Base-by-base conservation (phyloP, 2,113 vertebrate genomes). In the Takifugu bimaculatus region DNA sequence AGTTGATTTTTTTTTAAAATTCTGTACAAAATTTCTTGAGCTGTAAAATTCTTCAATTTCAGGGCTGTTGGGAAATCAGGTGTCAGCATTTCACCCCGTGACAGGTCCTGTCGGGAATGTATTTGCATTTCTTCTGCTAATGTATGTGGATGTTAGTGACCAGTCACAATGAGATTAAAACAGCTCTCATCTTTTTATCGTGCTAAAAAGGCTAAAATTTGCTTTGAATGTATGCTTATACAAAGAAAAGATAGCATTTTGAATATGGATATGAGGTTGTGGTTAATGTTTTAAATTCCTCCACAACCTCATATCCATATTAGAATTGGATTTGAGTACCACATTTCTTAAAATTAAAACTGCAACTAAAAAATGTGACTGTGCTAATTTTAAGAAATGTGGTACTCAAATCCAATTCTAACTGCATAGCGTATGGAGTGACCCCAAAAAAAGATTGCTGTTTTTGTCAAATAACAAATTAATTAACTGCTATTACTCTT, bases 31-130 rank as follows among this genome's bases (percentile, higher is more conserved):
- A 27, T 52, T 26, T 43, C 63, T 63, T 65, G 35, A 45, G 67
- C 50, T 26, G 49, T 60, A 68, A 29, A 12, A 48, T 49, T 60
- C 57, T 63, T 63, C 56, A 47, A 65, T 69, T 47, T 65, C 29
- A 58, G 48, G 59, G 57, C 59, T 1, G 47, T 72, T 51, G 68
- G 57, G 62, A 53, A 54, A 26, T 0, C 20, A 28, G 54, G 60
- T n/a, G 45, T 72, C 63, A 73, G 65, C 45, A 62, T 65, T 20
- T 54, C 45, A 53, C 56, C 50, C 54, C 28, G 29, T 69, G 56
- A 63, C 66, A 60, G 59, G 35, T 28, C 52, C 63, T 25, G 65
- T 3, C 3, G 76, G 53, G 52, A 39, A 54, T 20, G 20, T 20
- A 20, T n/a, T 26, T 28, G 51, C 42, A 28, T 53, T 20, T 57